phyloP scores from a whole-genome alignment of 2,797 vertebrate species.

The Mergus octosetaceus region DNA sequence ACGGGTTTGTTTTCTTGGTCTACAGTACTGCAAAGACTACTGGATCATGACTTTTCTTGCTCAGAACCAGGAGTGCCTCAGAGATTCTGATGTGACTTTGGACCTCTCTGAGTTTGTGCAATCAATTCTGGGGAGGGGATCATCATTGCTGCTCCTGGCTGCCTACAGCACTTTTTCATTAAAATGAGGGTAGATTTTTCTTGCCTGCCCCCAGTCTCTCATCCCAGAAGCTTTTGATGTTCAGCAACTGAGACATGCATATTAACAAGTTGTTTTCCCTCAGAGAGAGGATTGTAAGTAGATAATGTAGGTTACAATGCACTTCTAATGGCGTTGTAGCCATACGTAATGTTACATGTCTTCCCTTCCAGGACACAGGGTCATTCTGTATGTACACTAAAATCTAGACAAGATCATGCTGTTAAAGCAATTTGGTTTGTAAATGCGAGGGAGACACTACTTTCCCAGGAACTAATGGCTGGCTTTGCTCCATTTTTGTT shows the following conservation, averaged over 20 bases:
- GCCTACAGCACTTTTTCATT: constrained; percentile 77
- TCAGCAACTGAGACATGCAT: constrained; percentile 65
- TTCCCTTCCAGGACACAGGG: constrained; percentile 76
- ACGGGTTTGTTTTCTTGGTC: constrained; percentile 80
- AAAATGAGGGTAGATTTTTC: constrained; percentile 67
- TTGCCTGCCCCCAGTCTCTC: constrained; percentile 55
- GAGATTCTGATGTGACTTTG: constrained; percentile 81
- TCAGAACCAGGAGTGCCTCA: constrained; percentile 84
- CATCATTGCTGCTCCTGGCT: constrained; percentile 71
- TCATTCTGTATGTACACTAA: constrained; percentile 65
- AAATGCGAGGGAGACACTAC: constrained; percentile 41
- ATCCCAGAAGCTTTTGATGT: constrained; percentile 64
- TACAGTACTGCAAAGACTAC: constrained; percentile 81
- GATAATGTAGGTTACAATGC: constrained; percentile 74
- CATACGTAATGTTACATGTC: constrained; percentile 74
- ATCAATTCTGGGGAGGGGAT: constrained; percentile 69
- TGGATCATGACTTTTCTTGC: constrained; percentile 79
- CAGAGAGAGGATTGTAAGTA: constrained; percentile 52
- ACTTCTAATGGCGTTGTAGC: constrained; percentile 74
- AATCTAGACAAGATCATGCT: constrained; percentile 52
- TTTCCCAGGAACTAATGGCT: constrained; percentile 70
- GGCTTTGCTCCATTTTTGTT: constrained; percentile 53
- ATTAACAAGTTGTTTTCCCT: constrained; percentile 65
- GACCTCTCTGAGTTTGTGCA: constrained; percentile 82
- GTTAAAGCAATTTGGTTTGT: constrained; percentile 53